Conservation (phyloP, 2,113 vertebrate species). For the Beaufortia kweichowensis region DNA sequence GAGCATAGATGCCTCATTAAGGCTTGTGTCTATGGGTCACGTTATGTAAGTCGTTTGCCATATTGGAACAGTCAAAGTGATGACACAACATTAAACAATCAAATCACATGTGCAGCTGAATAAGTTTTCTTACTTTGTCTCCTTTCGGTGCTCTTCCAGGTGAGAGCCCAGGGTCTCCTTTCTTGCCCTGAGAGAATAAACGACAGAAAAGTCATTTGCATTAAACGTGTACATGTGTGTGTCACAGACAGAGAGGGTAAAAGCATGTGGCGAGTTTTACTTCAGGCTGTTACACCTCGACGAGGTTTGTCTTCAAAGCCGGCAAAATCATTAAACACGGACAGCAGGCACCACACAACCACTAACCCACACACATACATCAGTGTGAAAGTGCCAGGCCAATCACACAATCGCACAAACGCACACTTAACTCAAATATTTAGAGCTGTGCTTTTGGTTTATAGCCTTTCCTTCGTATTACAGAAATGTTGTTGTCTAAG, state of each 20-base stretch:
- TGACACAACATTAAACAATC: no score
- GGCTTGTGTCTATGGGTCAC: no score
- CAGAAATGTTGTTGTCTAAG: slow-evolving; percentile 10
- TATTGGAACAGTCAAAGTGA: no score
- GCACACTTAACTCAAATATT: neutral
- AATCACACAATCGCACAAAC: neutral
- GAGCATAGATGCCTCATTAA: no score
- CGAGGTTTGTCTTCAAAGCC: neutral
- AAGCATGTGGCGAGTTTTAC: neutral
- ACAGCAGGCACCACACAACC: slow-evolving; percentile 13
- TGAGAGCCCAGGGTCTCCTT: slow-evolving; percentile 92
- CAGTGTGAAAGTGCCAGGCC: no score
- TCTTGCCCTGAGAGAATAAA: slow-evolving; percentile 81
- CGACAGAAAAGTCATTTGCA: neutral
- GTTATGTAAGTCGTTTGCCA: no score
- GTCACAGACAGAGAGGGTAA: neutral
- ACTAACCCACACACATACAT: neutral
- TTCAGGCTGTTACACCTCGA: neutral
- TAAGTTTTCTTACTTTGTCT: slow-evolving; percentile 80
- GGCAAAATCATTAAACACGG: slow-evolving; percentile 16
- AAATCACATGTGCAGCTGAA: no score
- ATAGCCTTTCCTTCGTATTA: neutral
- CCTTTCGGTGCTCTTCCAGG: slow-evolving; percentile 88
- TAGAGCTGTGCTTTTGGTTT: neutral
- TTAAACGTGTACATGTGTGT: no score